These are phyloP conservation scores for Hippasteria phrygiana DNA, from an alignment of 53 echinoderm and acorn worm species.

Conservation along the genomic window DNA sequence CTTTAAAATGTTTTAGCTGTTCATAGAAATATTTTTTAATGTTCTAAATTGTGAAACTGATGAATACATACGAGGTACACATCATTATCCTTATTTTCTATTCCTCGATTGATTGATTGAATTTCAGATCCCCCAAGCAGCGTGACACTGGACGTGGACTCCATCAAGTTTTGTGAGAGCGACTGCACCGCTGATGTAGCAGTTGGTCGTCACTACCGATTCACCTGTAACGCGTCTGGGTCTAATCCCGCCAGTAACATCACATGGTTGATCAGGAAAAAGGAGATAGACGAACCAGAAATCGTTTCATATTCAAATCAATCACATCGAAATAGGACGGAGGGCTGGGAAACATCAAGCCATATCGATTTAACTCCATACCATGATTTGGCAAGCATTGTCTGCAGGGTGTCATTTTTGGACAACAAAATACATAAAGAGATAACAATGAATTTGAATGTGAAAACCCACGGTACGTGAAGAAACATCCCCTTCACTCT, in stretches of 20 bases:
- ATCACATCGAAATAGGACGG: too few species aligned
- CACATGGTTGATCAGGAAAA: neutral
- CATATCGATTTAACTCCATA: too few species aligned
- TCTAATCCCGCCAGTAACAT: neutral
- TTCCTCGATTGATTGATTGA: neutral
- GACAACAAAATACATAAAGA: neutral
- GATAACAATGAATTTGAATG: neutral
- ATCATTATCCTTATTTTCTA: too few species aligned
- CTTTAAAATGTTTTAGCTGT: too few species aligned
- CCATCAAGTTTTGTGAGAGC: neutral
- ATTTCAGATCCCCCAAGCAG: constrained; percentile 5
- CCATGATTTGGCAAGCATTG: too few species aligned
- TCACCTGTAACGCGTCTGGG: constrained; percentile 1
- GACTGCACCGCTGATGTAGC: neutral
- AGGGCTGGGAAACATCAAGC: too few species aligned
- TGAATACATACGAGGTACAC: too few species aligned
- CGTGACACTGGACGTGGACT: neutral
- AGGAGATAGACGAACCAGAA: too few species aligned
- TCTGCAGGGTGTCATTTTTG: neutral
- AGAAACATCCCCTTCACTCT: too few species aligned
- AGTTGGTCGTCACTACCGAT: neutral
- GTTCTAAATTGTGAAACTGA: too few species aligned
- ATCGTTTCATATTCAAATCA: too few species aligned
- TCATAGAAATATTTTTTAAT: too few species aligned
- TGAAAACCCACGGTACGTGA: neutral